Base-by-base conservation (phyloP, 2,888 invertebrate genomes). In the Epinotia demarniana region DNA sequence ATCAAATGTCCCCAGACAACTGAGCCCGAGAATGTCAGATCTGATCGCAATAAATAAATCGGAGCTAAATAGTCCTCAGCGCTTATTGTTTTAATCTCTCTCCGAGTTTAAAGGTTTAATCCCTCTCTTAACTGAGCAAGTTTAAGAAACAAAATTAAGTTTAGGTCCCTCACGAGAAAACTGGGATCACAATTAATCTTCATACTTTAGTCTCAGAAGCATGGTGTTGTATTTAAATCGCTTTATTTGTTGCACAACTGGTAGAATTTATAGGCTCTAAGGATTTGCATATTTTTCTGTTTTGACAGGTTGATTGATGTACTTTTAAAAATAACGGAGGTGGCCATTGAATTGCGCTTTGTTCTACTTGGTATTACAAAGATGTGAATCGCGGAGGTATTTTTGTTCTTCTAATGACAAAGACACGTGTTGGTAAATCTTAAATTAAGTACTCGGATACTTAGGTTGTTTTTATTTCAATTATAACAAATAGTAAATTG, bases 131-230 rank as follows among this genome's bases (percentile, higher is more conserved):
- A 83, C 87, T 84, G 83, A 86, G 86, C 85, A 87, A 89, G 86
- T 90, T 89, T 87, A 86, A 89, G 90, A 90, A 90, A 89, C 88
- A 86, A 90, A 92, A 90, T 91, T 88, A 89, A 91, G 90, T 90
- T 90, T 87, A 85, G 86, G 87, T 88, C 85, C 86, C 84, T 84
- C 84, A 88, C 87, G 85, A 86, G 86, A 84, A 85, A 86, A 85
- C 85, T 80, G 85, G 90, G 91, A 91, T 92, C 87, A 90, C 88
- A 89, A 88, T 91, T 90, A 91, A 92, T 90, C 90, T 89, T 82
- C 81, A 81, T 83, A 84, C 87, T 89, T 73, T 87, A 87, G 81
- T 84, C 82, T 82, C 77, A 80, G 80, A 81, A 81, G 83, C 82
- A 82, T 83, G 83, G 85, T 86, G 80, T 81, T 69, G 69, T 73